Percentiles rank a stretch among this genome's conserved stretches.
Conservation (phyloP, 2,113 vertebrate genomes). For the Aptenodytes forsteri region DNA sequence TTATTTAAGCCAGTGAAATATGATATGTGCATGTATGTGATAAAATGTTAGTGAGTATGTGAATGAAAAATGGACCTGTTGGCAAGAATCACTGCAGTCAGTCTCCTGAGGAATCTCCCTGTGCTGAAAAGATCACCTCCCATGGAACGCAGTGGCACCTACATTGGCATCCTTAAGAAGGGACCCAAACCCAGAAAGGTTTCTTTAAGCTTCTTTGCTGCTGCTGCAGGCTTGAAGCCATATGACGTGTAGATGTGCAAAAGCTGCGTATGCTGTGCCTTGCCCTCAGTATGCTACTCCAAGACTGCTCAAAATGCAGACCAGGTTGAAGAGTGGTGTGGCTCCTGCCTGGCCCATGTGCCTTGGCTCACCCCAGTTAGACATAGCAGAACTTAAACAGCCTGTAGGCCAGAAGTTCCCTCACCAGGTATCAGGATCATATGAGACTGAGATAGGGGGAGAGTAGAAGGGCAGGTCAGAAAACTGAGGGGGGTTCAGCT, state of each 20-base stretch:
- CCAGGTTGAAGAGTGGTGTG: not conserved
- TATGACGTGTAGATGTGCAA: not conserved
- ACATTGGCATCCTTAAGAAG: not conserved
- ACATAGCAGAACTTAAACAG: not conserved
- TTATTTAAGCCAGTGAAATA: not conserved
- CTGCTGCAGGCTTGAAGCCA: not conserved
- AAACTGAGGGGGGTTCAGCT: not conserved
- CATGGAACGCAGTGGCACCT: accelerated
- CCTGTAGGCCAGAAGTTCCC: not conserved
- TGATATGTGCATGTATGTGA: not conserved
- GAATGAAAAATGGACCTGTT: not conserved
- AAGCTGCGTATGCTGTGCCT: not conserved
- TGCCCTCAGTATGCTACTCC: not conserved
- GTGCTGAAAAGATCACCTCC: not conserved
- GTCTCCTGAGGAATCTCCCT: not conserved
- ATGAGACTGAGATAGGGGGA: not conserved
- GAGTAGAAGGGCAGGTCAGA: not conserved
- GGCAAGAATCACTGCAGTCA: not conserved
- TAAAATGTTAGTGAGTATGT: not conserved
- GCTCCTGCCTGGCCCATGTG: not conserved
- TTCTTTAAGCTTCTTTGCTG: not conserved
- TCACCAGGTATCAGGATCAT: accelerated
- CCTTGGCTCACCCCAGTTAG: not conserved
- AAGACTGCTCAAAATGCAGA: not conserved
- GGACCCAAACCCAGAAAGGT: not conserved